These are phyloP conservation scores for Leptoclinus maculatus DNA, from an alignment of 2,797 vertebrate genomes.

Conservation along the genomic window DNA sequence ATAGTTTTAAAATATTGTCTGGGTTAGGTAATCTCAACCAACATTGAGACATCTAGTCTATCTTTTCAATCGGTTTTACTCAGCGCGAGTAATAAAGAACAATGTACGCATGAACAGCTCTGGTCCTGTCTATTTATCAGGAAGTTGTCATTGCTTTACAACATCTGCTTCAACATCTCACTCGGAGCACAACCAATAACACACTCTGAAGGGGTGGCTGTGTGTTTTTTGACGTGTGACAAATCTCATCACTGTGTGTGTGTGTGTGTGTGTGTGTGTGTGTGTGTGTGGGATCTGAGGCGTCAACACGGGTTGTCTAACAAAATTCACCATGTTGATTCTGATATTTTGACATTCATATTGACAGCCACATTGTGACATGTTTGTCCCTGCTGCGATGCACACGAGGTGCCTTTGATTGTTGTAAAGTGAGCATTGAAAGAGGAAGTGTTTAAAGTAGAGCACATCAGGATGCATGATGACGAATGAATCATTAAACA, in stretches of 20 bases:
- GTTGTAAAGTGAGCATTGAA: neutral
- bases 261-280: no score
- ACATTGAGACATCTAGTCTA: neutral
- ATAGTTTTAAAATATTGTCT: constrained; percentile 23
- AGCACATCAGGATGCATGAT: constrained; percentile 3
- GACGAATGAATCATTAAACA: constrained; percentile 21
- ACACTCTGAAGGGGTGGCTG: neutral
- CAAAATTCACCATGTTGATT: neutral
- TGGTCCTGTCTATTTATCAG: constrained; percentile 6
- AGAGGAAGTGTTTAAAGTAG: constrained; percentile 12
- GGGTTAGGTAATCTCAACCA: neutral
- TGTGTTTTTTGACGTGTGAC: constrained; percentile 15
- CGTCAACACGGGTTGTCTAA: neutral
- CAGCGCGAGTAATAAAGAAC: neutral
- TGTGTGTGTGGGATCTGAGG: neutral
- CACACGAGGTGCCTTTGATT: constrained; percentile 3
- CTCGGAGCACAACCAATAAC: constrained; percentile 11
- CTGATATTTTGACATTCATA: neutral
- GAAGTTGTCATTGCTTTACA: constrained; percentile 8
- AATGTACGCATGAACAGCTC: constrained; percentile 11
- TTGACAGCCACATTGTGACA: neutral
- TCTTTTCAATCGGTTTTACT: constrained; percentile 7
- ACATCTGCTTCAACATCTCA: neutral
- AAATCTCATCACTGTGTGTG: neutral
- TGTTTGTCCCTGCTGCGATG: neutral